Conservation (phyloP, 2,888 invertebrate genomes). For the Poecilobothrus nobilitatus region DNA sequence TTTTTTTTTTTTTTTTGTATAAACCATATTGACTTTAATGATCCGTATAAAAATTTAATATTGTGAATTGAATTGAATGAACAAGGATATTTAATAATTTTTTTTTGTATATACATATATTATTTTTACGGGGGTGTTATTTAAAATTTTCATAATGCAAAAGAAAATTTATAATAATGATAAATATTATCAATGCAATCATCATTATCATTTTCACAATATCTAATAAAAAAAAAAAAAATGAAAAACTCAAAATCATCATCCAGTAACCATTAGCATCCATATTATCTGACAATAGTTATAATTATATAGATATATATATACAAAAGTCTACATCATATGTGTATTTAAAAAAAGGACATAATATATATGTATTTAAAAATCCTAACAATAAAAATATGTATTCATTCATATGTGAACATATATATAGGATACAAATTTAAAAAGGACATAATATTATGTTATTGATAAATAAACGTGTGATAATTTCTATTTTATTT, state of each 20-base stretch:
- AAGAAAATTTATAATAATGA: not conserved
- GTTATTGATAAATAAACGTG: conserved; percentile 6
- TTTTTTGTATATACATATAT: too few relatives aligned
- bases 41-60: not conserved
- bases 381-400: too few relatives aligned
- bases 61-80: not conserved
- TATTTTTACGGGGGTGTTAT: not conserved
- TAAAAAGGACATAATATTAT: too few relatives aligned
- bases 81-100: not conserved
- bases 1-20: not conserved
- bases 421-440: too few relatives aligned
- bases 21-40: not conserved
- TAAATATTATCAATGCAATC: not conserved
- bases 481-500: not conserved
- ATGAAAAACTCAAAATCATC: too few relatives aligned
- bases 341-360: too few relatives aligned
- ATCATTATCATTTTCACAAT: not conserved
- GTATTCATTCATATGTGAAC: too few relatives aligned
- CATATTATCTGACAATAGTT: too few relatives aligned
- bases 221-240: not conserved
- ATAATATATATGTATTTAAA: too few relatives aligned
- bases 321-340: too few relatives aligned
- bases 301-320: too few relatives aligned
- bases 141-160: not conserved
- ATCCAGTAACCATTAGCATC: too few relatives aligned